Evolutionary conservation across 2,113 vertebrate genomes (phyloP).

Genomic region (Calcarius ornatus): DNA sequence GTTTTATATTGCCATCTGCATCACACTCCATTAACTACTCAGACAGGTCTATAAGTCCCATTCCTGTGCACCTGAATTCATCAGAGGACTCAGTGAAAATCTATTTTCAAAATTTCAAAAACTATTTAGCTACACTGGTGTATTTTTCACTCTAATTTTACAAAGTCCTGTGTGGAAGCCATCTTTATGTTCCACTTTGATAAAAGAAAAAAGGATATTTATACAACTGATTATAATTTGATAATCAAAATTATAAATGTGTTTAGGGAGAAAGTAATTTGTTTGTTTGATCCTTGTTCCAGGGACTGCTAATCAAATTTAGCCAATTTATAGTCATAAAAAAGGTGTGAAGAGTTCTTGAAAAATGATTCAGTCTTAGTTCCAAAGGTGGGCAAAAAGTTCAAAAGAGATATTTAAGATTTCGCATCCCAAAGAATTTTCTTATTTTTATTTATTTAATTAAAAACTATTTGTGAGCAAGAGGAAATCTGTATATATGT

Average conservation of each 20-base stretch:
- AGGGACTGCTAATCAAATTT: background rate
- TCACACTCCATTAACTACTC: background rate
- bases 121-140: background rate
- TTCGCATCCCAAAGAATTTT: background rate
- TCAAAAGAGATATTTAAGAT: background rate
- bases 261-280: fast-evolving
- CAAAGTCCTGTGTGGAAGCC: background rate
- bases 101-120: background rate
- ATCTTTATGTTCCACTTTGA: background rate
- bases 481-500: background rate
- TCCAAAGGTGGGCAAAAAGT: background rate
- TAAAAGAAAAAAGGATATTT: background rate
- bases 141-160: background rate
- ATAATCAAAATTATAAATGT: background rate
- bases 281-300: background rate
- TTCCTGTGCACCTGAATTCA: background rate
- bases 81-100: background rate
- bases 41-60: background rate
- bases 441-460: background rate
- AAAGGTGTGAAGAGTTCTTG: background rate
- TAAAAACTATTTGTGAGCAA: background rate
- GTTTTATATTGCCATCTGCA: background rate
- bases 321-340: background rate
- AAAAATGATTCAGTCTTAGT: background rate
- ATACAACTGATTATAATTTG: background rate